Base-by-base conservation (phyloP, 2,797 vertebrate species). In the Pipistrellus pipistrellus region DNA sequence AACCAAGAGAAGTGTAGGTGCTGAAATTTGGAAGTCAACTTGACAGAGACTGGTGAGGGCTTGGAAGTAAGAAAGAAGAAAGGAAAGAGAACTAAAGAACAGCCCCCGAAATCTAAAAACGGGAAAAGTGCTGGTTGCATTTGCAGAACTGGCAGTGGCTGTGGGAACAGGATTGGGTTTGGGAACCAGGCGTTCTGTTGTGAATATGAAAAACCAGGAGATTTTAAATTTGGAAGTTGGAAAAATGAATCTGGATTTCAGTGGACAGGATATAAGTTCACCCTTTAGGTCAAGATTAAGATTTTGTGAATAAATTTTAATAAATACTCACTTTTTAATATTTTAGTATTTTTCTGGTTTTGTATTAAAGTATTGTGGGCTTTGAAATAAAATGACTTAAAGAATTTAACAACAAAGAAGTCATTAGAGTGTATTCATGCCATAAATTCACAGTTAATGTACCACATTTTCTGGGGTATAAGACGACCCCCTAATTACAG, bases 321-420 rank as follows among this genome's bases (percentile, higher is more conserved):
- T 59, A 90, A 81, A n/a, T 66, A 35, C 44, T 41, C 35, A 53
- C 71, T 38, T 80, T 13, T 38, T 41, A 62, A 66, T 35, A 6
- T 25, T 80, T 11, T 68, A 68, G 13, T 13, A 72, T 83, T 90
- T 82, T 78, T 9, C 15, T 66, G 48, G 1, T 48, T n/a, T 85
- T 55, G 1, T n/a, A 81, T 85, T 15, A 85, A 82, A 81, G 62
- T 35, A 64, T 44, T 21, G 88, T 2, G n/a, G 7, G 1, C 13
- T 85, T 88, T 14, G 77, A 72, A 89, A 91, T 55, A 44, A 73
- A 77, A 77, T 75, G 21, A 68, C 9, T 82, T 73, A 59, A 86
- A 27, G 9, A 48, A 11, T 92, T 84, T 71, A 62, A 82, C 9
- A 90, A 57, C 4, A 76, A 82, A 78, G 44, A 93, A 46, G 7